Evolutionary conservation across 2,113 vertebrate genomes (phyloP), one percentile per base, ranked within the genome.

Genomic region (Dicrurus megarhynchus): DNA sequence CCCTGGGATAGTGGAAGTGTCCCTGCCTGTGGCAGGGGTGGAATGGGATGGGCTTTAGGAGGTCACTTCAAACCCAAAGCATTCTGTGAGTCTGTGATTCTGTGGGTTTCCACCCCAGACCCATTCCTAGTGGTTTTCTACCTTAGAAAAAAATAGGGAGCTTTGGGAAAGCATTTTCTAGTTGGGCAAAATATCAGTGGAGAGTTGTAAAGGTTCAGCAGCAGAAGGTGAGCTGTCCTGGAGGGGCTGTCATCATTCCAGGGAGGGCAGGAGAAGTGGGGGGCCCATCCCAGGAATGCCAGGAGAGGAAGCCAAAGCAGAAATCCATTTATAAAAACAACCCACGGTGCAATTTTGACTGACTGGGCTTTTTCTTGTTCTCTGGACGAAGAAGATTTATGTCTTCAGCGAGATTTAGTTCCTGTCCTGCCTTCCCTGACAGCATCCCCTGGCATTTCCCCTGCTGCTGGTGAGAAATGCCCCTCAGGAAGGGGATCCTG

Each of bases 201-300:
- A 28, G 53, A 14, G 19, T 17, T 44, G 19, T 20, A n/a, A 63
- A 57, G 15, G 26, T 46, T 32, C 1, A 2, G 49, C 42, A 73
- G 26, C 11, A 28, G 13, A 11, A 35, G 26, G 13, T 20, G 64
- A 68, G 33, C 13, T 50, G 60, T 21, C 26, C 57, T 24, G 35
- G 53, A 60, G 61, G 35, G 7, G 6, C 44, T 77, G 35, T 4
- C 44, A 7, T 10, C 1, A 0, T 2, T 16, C 4, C 5, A 10
- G 44, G 41, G 49, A 37, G 30, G n/a, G 63, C 41, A 71, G 63
- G 24, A 57, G 71, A 15, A 11, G 15, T 10, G 11, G 23, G 28
- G 23, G 15, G 15, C 7, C 23, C 49, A 42, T 17, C 39, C 8
- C 11, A 37, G 6, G 22, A 15, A 11, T 1, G 0, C 30, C 52